Conservation (phyloP, 1,140 invertebrate species). For the Holotrichia oblita region DNA sequence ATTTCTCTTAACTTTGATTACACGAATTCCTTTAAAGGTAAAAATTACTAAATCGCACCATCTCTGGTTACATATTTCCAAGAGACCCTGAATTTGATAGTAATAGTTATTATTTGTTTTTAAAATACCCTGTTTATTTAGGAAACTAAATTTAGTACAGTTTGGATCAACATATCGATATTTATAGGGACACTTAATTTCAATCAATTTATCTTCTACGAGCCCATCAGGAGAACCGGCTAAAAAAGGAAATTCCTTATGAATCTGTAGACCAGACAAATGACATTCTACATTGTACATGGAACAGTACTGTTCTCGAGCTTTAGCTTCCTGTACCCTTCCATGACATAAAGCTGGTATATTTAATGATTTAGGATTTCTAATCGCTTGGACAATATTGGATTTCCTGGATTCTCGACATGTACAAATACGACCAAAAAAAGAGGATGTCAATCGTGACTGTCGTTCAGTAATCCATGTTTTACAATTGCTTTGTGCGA, state of each 20-base stretch:
- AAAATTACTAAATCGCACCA: neutral
- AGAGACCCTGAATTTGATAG: neutral
- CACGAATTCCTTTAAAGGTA: neutral
- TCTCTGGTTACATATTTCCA: neutral
- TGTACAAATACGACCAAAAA: too few species aligned
- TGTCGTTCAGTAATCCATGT: neutral
- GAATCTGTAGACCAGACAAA: neutral
- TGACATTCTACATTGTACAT: neutral
- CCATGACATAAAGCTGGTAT: neutral
- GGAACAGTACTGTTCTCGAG: neutral
- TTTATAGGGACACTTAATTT: slow-evolving; percentile 12
- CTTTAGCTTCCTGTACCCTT: neutral
- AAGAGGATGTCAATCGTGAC: neutral
- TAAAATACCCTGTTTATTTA: neutral
- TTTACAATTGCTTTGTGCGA: neutral
- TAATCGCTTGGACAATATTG: neutral
- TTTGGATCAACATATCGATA: neutral
- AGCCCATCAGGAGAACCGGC: neutral
- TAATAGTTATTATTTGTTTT: neutral
- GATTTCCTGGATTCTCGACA: neutral
- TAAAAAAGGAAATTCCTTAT: neutral
- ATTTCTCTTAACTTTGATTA: too few species aligned
- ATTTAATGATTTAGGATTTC: neutral
- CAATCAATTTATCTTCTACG: neutral
- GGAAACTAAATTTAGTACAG: neutral